Evolutionary conservation across 2,888 invertebrate genomes (phyloP), one percentile per base, ranked within the genome.

Genomic region (Phalera bucephala): DNA sequence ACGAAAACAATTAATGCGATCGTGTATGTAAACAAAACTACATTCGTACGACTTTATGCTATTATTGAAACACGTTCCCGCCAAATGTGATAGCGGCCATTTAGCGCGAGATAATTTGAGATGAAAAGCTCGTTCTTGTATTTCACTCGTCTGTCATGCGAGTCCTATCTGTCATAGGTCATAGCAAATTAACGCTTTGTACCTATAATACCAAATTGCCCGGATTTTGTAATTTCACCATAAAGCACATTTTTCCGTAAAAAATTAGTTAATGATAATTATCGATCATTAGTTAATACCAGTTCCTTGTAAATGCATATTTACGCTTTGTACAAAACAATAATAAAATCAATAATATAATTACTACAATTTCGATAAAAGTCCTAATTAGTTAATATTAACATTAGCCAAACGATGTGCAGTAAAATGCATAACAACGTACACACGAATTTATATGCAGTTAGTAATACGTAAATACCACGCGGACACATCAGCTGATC

Each of bases 401-500:
- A 6, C 9, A 13, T 12, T 25, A 25, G 17, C 5, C 3, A 5
- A 6, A 12, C 2, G 10, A 15, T 28, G 9, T 28, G 26, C 11
- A n/a, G n/a, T n/a, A n/a, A n/a, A n/a, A n/a, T n/a, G n/a, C n/a
- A n/a, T n/a, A n/a, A n/a, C n/a, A n/a, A n/a, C n/a, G n/a, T n/a
- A n/a, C n/a, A 41, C 15, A 17, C 3, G 5, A 17, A 17, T 17
- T 5, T 20, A 15, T 36, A 10, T 33, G 15, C 26, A 35, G 17
- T 37, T 40, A 45, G 39, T 31, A 19, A 44, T 44, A 56, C 38
- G 52, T 53, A 66, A 67, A 61, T 55, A 67, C 48, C 48, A 58
- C 63, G 65, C 65, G 57, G 55, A 51, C 45, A 62, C 61, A 79
- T 80, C 84, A 86, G 85, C 86, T 85, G 84, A 78, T 83, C 59